Base-by-base conservation (phyloP, 2,888 invertebrate genomes). In the Ennomos fuscantarius region DNA sequence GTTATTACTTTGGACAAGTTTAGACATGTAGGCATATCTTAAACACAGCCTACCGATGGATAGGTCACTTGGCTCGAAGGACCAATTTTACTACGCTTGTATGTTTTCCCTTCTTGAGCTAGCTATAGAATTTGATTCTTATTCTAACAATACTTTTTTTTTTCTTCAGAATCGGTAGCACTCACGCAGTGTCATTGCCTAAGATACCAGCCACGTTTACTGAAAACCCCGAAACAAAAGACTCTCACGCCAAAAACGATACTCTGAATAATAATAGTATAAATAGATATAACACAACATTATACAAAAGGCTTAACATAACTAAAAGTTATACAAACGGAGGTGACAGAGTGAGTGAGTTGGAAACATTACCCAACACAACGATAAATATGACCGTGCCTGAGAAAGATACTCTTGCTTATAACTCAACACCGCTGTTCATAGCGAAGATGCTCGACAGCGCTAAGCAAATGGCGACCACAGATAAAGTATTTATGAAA, bases 101-200 rank as follows among this genome's bases (percentile, higher is more conserved):
- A 2, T 24, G 1, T 24, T 24, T 24, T 2, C 24, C 3, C 24
- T 24, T 1, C 24, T 24, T 24, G 3, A 24, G 24, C 5, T 24
- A 24, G 6, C 5, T 6, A 24, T 6, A 24, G 3, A 24, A 6
- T 24, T 24, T n/a, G n/a, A 24, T 24, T 24, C 24, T 24, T 24
- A 24, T n/a, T 12, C 11, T 45, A 12, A 35, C 9, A 36, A 32
- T 31, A 9, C 12, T 55, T 46, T 70, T 69, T 24, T 0, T 42
- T 81, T 74, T 13, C 83, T 74, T 13, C 83, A 89, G 88, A 74
- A 73, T 74, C 65, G 70, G 69, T 55, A 87, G 89, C 11, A 82
- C 72, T 73, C 58, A 70, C 39, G 62, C 68, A 42, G 52, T 75
- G 32, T 48, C 67, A 42, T 83, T 82, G 79, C 78, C 82, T 70